A percentile compares a stretch with the other conserved stretches of the same genome.
Conservation (phyloP, 2,888 invertebrate species). For the Sabellastarte sp. region DNA sequence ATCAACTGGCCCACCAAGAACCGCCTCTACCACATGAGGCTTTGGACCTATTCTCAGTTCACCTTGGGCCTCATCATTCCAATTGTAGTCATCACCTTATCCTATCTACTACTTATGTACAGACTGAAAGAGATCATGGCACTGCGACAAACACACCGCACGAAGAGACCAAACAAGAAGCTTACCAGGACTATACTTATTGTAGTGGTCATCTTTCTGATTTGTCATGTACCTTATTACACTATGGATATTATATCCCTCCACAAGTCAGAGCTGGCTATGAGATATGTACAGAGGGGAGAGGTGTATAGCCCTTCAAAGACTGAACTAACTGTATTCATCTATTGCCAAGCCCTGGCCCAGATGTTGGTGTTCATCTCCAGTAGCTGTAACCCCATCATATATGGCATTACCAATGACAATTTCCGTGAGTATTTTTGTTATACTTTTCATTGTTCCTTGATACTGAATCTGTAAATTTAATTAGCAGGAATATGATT, state of each 20-base stretch:
- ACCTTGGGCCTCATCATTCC: slow-evolving; percentile 11
- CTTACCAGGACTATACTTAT: slow-evolving; percentile 15
- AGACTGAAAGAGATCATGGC: not conserved
- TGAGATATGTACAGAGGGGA: not conserved
- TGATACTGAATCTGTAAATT: too few species aligned
- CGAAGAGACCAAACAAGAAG: slow-evolving; percentile 12
- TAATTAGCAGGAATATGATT: too few species aligned
- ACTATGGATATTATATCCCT: slow-evolving; percentile 9
- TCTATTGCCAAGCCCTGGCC: slow-evolving; percentile 9
- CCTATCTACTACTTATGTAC: slow-evolving; percentile 9
- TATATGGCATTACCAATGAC: slow-evolving; percentile 18
- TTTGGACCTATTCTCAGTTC: slow-evolving; percentile 14
- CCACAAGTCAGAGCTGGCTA: not conserved
- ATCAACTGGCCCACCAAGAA: slow-evolving; percentile 7
- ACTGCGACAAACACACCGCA: not conserved
- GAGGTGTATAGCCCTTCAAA: not conserved
- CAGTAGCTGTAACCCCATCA: slow-evolving; percentile 14
- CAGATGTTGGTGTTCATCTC: slow-evolving; percentile 15
- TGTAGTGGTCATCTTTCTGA: slow-evolving; percentile 13
- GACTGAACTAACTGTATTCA: not conserved
- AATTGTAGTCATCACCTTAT: slow-evolving; percentile 5
- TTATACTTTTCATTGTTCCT: too few species aligned
- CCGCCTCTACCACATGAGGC: not conserved
- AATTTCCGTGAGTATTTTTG: slow-evolving; percentile 23
- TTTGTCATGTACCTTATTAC: slow-evolving; percentile 17